Conservation (phyloP, 1,140 invertebrate species). For the Caenorhabditis briggsae region DNA sequence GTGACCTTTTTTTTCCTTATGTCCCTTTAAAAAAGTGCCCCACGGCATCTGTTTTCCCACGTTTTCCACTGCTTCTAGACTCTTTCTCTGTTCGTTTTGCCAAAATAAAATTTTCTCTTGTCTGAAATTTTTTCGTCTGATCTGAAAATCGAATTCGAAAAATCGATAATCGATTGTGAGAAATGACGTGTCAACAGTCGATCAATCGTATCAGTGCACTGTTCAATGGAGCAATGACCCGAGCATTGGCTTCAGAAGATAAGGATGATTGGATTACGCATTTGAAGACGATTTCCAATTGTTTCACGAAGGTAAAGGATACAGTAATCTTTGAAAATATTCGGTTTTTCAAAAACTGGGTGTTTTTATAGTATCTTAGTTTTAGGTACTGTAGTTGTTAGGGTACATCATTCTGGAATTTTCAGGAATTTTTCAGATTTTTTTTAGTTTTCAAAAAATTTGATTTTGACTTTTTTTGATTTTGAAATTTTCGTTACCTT, state of each 20-base stretch:
- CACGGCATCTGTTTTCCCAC: background rate
- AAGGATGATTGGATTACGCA: slow-evolving; percentile 19
- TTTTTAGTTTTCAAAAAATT: too few relatives aligned
- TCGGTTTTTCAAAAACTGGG: background rate
- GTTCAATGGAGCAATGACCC: background rate
- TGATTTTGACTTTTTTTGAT: too few relatives aligned
- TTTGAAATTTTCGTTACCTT: too few relatives aligned
- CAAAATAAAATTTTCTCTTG: background rate
- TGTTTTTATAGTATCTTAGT: too few relatives aligned
- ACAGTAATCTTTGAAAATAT: background rate
- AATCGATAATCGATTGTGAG: background rate
- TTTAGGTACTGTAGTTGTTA: background rate
- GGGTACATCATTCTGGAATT: too few relatives aligned
- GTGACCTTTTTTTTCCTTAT: slow-evolving; percentile 20
- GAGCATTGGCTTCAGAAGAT: slow-evolving; percentile 4
- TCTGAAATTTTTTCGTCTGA: background rate
- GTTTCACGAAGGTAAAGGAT: background rate
- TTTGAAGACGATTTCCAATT: slow-evolving; percentile 19
- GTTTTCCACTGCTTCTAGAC: background rate
- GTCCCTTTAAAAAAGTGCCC: background rate
- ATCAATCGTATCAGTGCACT: slow-evolving; percentile 2
- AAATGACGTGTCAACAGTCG: slow-evolving; percentile 13
- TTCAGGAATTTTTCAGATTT: too few relatives aligned
- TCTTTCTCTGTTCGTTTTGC: background rate
- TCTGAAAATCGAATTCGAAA: background rate